These are phyloP conservation scores for Ceratothoa steindachneri DNA, from an alignment of 2,888 invertebrate species.

Conservation along the genomic window DNA sequence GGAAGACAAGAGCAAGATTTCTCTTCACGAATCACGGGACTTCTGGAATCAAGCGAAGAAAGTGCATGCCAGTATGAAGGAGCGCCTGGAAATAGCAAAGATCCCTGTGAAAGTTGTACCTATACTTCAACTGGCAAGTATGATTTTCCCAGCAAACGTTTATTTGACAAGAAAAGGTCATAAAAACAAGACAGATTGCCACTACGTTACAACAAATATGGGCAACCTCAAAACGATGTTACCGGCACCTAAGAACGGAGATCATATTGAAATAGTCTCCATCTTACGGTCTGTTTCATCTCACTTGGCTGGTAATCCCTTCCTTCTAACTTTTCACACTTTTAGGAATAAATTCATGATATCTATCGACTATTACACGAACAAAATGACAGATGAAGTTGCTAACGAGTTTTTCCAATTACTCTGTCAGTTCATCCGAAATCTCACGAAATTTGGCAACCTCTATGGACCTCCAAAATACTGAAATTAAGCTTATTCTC, in stretches of 20 bases:
- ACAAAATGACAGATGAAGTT: conserved; percentile 27
- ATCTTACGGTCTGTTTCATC: conserved; percentile 27
- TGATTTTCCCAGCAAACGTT: conserved; percentile 35
- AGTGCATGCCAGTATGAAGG: conserved; percentile 3
- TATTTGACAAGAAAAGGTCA: conserved; percentile 15
- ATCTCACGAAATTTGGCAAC: background rate
- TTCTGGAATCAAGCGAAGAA: conserved; percentile 29
- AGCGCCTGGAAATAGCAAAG: conserved; percentile 5
- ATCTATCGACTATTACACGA: conserved; percentile 34
- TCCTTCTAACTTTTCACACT: conserved; percentile 36
- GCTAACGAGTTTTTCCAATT: conserved; percentile 28
- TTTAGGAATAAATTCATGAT: conserved; percentile 32
- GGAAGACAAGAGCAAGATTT: conserved; percentile 23
- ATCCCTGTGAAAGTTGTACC: conserved; percentile 14
- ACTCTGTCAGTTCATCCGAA: background rate
- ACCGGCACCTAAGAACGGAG: conserved; percentile 15
- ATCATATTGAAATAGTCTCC: conserved; percentile 24
- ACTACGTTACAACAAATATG: conserved; percentile 43
- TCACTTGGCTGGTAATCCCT: conserved; percentile 28
- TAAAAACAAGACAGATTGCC: conserved; percentile 33
- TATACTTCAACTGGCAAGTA: background rate
- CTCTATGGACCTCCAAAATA: background rate
- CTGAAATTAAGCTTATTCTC: too few relatives aligned
- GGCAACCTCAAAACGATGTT: conserved; percentile 32
- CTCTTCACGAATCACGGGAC: background rate